Base-by-base conservation (phyloP, 1,140 invertebrate genomes). In the Zaprionus nigranus region DNA sequence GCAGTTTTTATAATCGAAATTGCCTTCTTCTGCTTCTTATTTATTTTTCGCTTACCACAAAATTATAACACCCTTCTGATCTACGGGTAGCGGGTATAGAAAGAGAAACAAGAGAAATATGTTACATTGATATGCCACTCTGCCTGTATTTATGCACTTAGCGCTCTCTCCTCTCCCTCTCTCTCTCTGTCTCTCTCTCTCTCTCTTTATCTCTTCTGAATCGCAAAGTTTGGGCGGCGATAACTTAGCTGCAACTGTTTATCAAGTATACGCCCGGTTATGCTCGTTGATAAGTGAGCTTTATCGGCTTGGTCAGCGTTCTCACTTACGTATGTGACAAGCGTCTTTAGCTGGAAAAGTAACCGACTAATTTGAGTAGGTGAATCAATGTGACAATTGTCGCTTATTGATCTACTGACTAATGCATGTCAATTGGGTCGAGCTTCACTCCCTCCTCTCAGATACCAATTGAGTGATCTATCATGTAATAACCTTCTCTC, bases 231-330 rank as follows among this genome's bases (percentile, higher is more conserved):
- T n/a, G n/a, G n/a, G 46, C 20, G 26, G 26, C 26, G 26, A 28
- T 28, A 28, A 34, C 30, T 34, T 0, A 36, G n/a, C 17, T 38
- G 12, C 7, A 36, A 53, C 6, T 20, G 56, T 43, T 65, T 76
- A 75, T 72, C 69, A 77, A 72, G 60, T 72, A 77, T 65, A 72
- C 49, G 68, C 40, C 26, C 12, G 28, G 62, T 7, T 60, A 77
- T 65, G 46, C 62, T 57, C 13, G 5, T 12, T n/a, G 69, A 77
- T 75, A 75, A 56, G n/a, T 7, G 3, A 30, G 20, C 49, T 58
- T 58, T 75, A 75, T 69, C 58, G 30, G 40, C 1, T 46, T 69
- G 72, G 36, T 58, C 59, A 70, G 38, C 40, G 6, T 34, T 30
- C 38, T 38, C 17, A 9, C 40, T 5, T 15, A 15, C 13, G 36